Base-by-base conservation (phyloP, 2,888 invertebrate species). In the Cephalotes varians region DNA sequence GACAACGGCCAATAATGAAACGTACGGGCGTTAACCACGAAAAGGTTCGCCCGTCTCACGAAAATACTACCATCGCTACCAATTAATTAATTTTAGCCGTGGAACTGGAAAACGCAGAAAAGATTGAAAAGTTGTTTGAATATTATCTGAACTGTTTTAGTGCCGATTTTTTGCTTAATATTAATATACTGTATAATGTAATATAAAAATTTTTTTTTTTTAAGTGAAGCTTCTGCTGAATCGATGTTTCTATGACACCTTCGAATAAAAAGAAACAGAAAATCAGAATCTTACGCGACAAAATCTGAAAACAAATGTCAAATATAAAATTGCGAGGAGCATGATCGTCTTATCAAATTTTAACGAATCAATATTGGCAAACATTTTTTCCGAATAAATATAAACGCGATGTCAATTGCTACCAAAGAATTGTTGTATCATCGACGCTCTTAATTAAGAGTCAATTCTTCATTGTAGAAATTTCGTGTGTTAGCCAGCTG, bases 1-100 rank as follows among this genome's bases (percentile, higher is more conserved):
- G 77, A 77, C 81, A 71, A 56, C 34, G 56, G 34, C 64, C 64
- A 76, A 81, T 81, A 65, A 81, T 54, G 64, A 81, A 67, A 77
- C 40, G 28, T 40, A 64, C 40, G 37, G 37, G 60, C 76, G 51
- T 47, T 56, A 81, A 81, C 44, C n/a, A 54, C n/a, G 28, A 7
- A 76, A 64, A 77, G 9, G 34, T 49, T n/a, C 62, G 1, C 49
- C n/a, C 37, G 65, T 65, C 21, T 65, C 51, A 25, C 49, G 25
- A 51, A 51, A n/a, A 37, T 37, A 64, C 64, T 12, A 51, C 5
- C 21, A 37, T 2, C 18, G 1, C 12, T 18, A 18, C 25, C 47
- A 37, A 21, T n/a, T n/a, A n/a, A 28, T 65, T 76, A 76, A 54
- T 65, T 40, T 15, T 40, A 54, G 40, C 18, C 25, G 15, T 37